These are phyloP conservation scores for Motacilla alba DNA, from an alignment of 2,113 vertebrate species.

Conservation along the genomic window DNA sequence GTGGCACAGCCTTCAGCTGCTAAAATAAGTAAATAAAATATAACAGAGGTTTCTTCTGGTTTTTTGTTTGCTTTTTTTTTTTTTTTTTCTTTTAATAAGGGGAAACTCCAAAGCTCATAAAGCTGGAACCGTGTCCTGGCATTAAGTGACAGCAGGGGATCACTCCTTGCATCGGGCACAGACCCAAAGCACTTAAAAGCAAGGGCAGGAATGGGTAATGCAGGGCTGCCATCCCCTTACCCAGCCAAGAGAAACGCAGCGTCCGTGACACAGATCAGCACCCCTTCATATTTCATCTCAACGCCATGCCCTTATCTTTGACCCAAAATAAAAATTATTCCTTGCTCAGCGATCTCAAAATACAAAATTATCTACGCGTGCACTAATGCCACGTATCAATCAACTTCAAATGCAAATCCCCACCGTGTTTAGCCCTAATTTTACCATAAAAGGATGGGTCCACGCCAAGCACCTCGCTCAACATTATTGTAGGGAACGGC, in stretches of 20 bases:
- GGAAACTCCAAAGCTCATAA: background rate
- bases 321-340: constrained; percentile 61
- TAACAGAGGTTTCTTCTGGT: background rate
- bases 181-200: constrained; percentile 42
- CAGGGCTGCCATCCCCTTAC: background rate
- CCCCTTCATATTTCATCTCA: constrained; percentile 36
- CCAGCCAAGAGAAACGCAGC: background rate
- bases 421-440: background rate
- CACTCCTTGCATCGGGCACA: background rate
- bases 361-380: constrained; percentile 11
- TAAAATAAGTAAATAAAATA: background rate
- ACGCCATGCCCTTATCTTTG: constrained; percentile 37
- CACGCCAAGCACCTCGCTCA: background rate
- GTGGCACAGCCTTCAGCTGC: background rate
- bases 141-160: background rate
- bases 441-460: constrained; percentile 49
- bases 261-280: constrained; percentile 26
- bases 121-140: background rate
- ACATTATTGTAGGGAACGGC: background rate
- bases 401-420: constrained; percentile 41
- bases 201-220: constrained; percentile 10
- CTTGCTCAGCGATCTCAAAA: constrained; percentile 60
- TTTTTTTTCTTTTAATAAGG: background rate
- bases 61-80: background rate
- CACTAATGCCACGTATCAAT: constrained; percentile 60